Base-by-base conservation (phyloP, 2,797 vertebrate genomes). In the Epinephelus awoara region DNA sequence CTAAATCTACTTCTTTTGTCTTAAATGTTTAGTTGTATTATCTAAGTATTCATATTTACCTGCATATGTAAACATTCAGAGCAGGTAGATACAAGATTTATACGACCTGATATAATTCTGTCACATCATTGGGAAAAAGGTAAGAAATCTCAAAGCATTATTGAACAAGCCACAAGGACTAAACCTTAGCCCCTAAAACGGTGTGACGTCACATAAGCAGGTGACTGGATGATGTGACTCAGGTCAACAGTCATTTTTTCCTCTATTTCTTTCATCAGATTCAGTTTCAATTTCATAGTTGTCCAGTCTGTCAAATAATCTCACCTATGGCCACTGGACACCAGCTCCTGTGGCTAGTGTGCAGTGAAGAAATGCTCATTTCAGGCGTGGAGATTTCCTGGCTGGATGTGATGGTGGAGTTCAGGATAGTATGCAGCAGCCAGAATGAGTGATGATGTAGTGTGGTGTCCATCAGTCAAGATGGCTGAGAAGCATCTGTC, bases 201-300 rank as follows among this genome's bases (percentile, higher is more conserved):
- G 25, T 49, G 27, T 15, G 1, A 14, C 15, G n/a, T 50, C 21
- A 1, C 12, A 50, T 1, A 44, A 40, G 10, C 3, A 19, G 10
- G 46, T 21, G 27, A 71, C 34, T 13, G 46, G 15, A 42, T 3
- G 13, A 10, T 42, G 44, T 59, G 27, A 64, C n/a, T 50, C 42
- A 21, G 23, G 50, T 38, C 46, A 59, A 10, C 17, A 3, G 2
- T 47, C 27, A 29, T 71, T 61, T 72, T 51, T 3, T 5, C 25
- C 23, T 6, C 5, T 17, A 1, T 38, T 42, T 12, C 12, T 27
- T n/a, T 23, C 17, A 65, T 61, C 25, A 18, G 46, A 34, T 42
- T 64, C 15, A 25, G 70, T 23, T n/a, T 66, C 46, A 38, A 46
- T 42, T 56, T 61, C 23, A 40, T n/a, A 40, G 19, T 51, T 70